Conservation (phyloP, 2,113 vertebrate species). For the Oreochromis spilurus region DNA sequence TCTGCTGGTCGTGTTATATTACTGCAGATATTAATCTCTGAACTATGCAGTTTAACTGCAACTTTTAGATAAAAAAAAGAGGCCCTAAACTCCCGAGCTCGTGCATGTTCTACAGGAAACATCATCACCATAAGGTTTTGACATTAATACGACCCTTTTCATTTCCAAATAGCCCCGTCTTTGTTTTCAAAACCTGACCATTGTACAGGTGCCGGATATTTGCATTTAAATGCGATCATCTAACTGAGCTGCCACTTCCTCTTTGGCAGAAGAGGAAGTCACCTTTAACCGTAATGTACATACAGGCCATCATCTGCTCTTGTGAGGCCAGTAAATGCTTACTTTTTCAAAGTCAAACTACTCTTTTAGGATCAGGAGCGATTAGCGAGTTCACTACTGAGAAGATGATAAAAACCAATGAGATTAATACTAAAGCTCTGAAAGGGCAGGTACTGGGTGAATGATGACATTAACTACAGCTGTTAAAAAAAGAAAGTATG, state of each 20-base stretch:
- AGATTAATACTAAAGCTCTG: not conserved
- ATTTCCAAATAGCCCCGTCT: not conserved
- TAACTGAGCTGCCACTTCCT: not conserved
- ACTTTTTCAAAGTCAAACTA: not conserved
- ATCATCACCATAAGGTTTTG: not conserved
- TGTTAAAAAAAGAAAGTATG: not conserved
- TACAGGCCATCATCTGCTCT: not conserved
- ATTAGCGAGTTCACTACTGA: not conserved
- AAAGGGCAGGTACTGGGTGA: not conserved
- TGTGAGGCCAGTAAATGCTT: not conserved
- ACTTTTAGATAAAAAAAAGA: not conserved
- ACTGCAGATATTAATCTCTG: not conserved
- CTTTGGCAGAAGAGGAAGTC: slow-evolving; percentile 13
- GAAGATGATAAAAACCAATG: not conserved
- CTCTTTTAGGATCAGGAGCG: not conserved
- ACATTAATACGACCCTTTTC: not conserved
- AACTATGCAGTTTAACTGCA: not conserved
- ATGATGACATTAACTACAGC: not conserved
- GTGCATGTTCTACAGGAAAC: not conserved
- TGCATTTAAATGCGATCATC: slow-evolving; percentile 6
- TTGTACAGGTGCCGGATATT: not conserved
- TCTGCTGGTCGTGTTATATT: not conserved
- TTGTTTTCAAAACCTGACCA: not conserved
- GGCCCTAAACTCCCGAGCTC: not conserved
- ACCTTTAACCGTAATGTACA: not conserved